A percentile compares a stretch with the other conserved stretches of the same genome.
These are phyloP conservation scores for Peromyscus leucopus DNA, from an alignment of 2,113 vertebrate species.

Conservation along the genomic window DNA sequence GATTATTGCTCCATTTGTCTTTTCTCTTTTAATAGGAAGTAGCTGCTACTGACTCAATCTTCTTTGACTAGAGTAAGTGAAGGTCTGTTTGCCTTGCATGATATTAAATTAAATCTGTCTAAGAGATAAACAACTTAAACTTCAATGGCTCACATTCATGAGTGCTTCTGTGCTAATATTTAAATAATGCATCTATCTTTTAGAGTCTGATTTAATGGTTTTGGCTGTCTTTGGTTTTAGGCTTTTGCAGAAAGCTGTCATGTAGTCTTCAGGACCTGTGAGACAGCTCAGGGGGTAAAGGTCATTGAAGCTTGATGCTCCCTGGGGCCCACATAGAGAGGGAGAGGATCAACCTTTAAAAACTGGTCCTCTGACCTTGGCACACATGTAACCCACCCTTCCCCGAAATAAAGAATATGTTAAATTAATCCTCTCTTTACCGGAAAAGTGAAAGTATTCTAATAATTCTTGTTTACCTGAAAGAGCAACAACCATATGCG, in stretches of 20 bases:
- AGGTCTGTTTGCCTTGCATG: slow-evolving; percentile 60
- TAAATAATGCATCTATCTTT: slow-evolving; percentile 65
- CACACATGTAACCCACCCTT: background rate
- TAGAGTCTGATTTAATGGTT: slow-evolving; percentile 49
- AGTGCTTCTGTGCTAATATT: slow-evolving; percentile 69
- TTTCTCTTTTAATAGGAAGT: slow-evolving; percentile 33
- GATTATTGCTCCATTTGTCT: slow-evolving; percentile 24
- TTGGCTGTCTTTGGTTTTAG: slow-evolving; percentile 59
- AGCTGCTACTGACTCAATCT: slow-evolving; percentile 36
- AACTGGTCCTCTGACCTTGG: background rate
- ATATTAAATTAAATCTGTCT: slow-evolving; percentile 76
- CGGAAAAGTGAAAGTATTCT: slow-evolving; percentile 44
- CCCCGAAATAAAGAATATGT: no score
- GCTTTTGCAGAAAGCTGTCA: slow-evolving; percentile 60
- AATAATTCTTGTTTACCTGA: background rate
- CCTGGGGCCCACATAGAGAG: background rate
- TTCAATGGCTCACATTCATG: slow-evolving; percentile 65
- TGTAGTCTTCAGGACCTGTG: background rate
- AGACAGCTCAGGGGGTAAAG: background rate
- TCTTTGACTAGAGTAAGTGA: slow-evolving; percentile 60
- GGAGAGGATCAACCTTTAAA: background rate
- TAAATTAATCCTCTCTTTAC: slow-evolving; percentile 22
- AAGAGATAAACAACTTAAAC: slow-evolving; percentile 71
- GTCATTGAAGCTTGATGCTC: background rate
- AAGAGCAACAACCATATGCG: background rate